Conservation (phyloP, 1,140 invertebrate species). For the Hyles euphorbiae region DNA sequence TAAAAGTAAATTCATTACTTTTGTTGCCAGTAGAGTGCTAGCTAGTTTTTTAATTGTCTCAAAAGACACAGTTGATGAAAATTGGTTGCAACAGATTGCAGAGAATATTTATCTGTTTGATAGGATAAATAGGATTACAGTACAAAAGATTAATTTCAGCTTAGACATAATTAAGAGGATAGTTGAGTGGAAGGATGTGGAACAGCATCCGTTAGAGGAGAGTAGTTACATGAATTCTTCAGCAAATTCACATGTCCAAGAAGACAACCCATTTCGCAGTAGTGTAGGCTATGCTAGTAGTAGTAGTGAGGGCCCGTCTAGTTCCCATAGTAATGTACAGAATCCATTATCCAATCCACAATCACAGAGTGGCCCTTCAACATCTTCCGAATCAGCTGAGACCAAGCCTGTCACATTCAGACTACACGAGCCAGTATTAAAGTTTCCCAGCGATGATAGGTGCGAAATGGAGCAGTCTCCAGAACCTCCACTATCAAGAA, state of each 20-base stretch:
- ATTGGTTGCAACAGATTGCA: conserved; percentile 86
- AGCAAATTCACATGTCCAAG: conserved; percentile 47
- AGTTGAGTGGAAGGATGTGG: conserved; percentile 90
- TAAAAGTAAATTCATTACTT: conserved; percentile 87
- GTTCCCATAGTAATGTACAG: conserved; percentile 52
- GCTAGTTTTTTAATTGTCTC: conserved; percentile 89
- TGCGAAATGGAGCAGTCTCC: conserved; percentile 46
- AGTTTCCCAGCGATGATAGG: conserved; percentile 41
- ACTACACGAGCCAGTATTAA: conserved; percentile 61
- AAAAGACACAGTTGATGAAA: conserved; percentile 85
- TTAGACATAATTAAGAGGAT: conserved; percentile 89
- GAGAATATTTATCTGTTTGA: conserved; percentile 79
- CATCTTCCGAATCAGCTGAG: conserved; percentile 47
- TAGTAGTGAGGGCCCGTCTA: conserved; percentile 44
- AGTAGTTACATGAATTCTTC: conserved; percentile 65
- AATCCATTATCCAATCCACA: conserved; percentile 68
- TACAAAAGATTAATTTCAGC: conserved; percentile 86
- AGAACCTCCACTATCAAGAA: conserved; percentile 47
- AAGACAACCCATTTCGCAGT: conserved; percentile 64
- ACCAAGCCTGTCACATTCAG: conserved; percentile 46
- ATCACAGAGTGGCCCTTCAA: conserved; percentile 53
- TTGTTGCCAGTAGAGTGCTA: conserved; percentile 85
- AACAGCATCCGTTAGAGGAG: conserved; percentile 88
- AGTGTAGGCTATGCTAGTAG: conserved; percentile 50
- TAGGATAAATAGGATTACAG: conserved; percentile 75